Base-by-base conservation (phyloP, 1,140 invertebrate genomes). In the Sitodiplosis mosellana region DNA sequence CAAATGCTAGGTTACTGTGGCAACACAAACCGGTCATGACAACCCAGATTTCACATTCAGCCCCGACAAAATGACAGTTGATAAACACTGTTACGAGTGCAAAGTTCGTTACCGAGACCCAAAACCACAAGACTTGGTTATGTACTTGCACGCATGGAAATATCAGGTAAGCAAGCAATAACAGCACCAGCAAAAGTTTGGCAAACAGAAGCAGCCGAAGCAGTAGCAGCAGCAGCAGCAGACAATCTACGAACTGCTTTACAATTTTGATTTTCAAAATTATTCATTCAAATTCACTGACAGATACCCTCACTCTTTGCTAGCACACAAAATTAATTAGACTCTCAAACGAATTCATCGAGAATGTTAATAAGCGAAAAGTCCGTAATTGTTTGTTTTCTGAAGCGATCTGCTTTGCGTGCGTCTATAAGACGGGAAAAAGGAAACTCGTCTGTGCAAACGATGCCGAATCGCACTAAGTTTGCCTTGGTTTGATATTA, bases 141-240 rank as follows among this genome's bases (percentile, higher is more conserved):
- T 97, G 86, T 95, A 91, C 65, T 73, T 97, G 14, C 92, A 96
- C 66, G 90, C 90, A 15, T 87, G 88, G 75, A 84, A 81, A 58
- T 95, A 94, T 63, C 81, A 80, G 70, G 83, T 77, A 56, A 59
- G 46, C 34, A 33, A n/a, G 22, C n/a, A 36, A 36, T 36, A n/a
- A 36, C 34, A 36, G n/a, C n/a, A n/a, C n/a, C n/a, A n/a, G n/a
- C n/a, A 36, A 36, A 10, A 36, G 34, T 36, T 36, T 36, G n/a
- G n/a, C n/a, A 10, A 36, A 36, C 34, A 36, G 34, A 36, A n/a
- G n/a, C 34, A n/a, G 34, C 34, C 34, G 34, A 36, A n/a, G n/a
- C n/a, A n/a, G n/a, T n/a, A n/a, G n/a, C n/a, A n/a, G n/a, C 34
- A 10, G 34, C n/a, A 36, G 17, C 18, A 8, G 38, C 7, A 7